Percentiles rank a stretch among this genome's conserved stretches.
These are phyloP conservation scores for Melanaphis sacchari DNA, from an alignment of 1,140 invertebrate genomes.

Conservation along the genomic window DNA sequence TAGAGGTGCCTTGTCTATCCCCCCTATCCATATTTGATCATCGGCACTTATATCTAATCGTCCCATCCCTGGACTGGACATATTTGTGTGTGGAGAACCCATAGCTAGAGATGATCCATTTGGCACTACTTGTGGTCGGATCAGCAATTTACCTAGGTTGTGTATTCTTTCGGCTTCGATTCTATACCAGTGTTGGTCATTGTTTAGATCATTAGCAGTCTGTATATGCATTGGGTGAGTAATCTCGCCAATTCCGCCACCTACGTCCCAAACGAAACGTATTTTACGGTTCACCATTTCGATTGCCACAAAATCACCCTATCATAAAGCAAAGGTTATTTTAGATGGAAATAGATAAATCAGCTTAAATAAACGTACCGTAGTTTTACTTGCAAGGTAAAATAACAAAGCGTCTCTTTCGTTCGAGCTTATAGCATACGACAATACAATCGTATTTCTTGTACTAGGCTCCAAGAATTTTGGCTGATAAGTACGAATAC, in stretches of 20 bases:
- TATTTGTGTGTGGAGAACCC: slow-evolving; percentile 64
- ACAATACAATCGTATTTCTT: slow-evolving; percentile 75
- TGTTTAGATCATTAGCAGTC: slow-evolving; percentile 67
- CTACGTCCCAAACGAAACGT: slow-evolving; percentile 79
- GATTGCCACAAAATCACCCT: slow-evolving; percentile 77
- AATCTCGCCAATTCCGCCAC: slow-evolving; percentile 71
- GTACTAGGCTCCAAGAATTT: slow-evolving; percentile 72
- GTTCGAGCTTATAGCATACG: slow-evolving; percentile 70
- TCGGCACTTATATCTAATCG: slow-evolving; percentile 66
- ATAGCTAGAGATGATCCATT: slow-evolving; percentile 62
- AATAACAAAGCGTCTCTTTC: slow-evolving; percentile 72
- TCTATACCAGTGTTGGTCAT: slow-evolving; percentile 77
- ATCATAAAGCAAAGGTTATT: slow-evolving; percentile 33
- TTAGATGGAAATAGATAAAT: not conserved
- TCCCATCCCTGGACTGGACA: slow-evolving; percentile 66
- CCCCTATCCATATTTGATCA: slow-evolving; percentile 70
- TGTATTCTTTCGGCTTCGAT: slow-evolving; percentile 72
- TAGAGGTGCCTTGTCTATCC: slow-evolving; percentile 64
- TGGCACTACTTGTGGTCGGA: slow-evolving; percentile 65
- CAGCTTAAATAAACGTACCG: slow-evolving; percentile 63
- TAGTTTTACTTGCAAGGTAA: slow-evolving; percentile 71
- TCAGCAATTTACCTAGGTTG: slow-evolving; percentile 68
- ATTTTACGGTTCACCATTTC: slow-evolving; percentile 81
- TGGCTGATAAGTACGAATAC: slow-evolving; percentile 75
- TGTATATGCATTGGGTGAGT: slow-evolving; percentile 69